Evolutionary conservation across 2,797 vertebrate species (phyloP).

Genomic region (Galaxias olidus): DNA sequence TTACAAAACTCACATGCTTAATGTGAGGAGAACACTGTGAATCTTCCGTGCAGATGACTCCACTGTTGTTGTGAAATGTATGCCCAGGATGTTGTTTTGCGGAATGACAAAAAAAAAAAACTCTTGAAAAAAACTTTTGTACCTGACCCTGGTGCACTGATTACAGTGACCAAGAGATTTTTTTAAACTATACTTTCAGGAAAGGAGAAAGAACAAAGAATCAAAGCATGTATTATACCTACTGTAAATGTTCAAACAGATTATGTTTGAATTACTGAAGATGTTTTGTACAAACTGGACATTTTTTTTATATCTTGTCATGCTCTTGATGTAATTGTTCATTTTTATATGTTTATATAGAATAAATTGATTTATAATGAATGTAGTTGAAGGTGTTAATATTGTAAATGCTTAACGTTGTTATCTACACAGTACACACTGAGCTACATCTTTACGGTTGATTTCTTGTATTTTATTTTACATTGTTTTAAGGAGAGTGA

Average conservation of each 20-base stretch:
- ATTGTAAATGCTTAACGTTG: no score
- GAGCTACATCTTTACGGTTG: no score
- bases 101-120: conserved; percentile 27
- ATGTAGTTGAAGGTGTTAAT: no score
- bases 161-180: conserved; percentile 33
- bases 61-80: conserved; percentile 44
- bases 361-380: conserved; percentile 75
- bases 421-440: no score
- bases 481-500: no score
- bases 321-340: conserved; percentile 60
- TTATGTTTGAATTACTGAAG: conserved; percentile 54
- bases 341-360: conserved; percentile 77
- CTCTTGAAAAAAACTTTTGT: conserved; percentile 49
- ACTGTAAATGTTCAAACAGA: conserved; percentile 51
- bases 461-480: no score
- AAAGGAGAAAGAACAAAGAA: conserved; percentile 31
- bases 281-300: conserved; percentile 73
- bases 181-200: conserved; percentile 18
- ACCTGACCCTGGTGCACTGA: conserved; percentile 33
- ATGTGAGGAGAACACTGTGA: conserved; percentile 74
- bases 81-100: conserved; percentile 44
- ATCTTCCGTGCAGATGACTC: conserved; percentile 53
- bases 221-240: conserved; percentile 58
- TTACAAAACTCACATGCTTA: conserved; percentile 65
- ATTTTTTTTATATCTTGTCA: conserved; percentile 67